Conservation (phyloP, 2,888 invertebrate genomes). For the Cetonia aurata region DNA sequence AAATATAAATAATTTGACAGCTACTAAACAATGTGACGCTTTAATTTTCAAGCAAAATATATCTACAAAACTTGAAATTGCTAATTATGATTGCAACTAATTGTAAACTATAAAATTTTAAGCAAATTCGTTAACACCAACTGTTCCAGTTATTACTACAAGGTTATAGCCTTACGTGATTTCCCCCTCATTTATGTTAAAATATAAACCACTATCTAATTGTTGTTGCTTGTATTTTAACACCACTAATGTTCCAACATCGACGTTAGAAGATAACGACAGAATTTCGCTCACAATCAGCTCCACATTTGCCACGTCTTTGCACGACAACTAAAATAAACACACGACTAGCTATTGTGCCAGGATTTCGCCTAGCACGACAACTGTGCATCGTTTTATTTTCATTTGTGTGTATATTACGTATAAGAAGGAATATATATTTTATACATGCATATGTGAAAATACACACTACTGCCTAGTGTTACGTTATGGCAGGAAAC, state of each 20-base stretch:
- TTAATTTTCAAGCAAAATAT: no score
- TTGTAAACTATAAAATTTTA: no score
- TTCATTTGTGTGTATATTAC: background rate
- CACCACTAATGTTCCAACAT: background rate
- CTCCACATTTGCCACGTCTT: background rate
- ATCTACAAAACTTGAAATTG: no score
- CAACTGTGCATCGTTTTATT: conserved; percentile 2
- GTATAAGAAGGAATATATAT: background rate
- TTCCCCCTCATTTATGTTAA: background rate
- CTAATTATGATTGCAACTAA: no score
- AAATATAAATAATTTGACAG: no score
- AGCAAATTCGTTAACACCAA: no score
- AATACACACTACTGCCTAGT: background rate
- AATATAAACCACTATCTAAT: background rate
- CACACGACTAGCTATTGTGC: background rate
- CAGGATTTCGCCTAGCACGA: conserved; percentile 9
- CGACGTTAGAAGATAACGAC: conserved; percentile 1
- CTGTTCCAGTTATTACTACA: no score
- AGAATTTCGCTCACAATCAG: background rate
- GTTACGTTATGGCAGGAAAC: background rate
- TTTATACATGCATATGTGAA: conserved; percentile 3
- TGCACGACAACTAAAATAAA: conserved; percentile 10
- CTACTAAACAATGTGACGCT: no score
- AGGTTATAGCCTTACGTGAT: no score
- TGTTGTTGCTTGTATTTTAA: background rate